A percentile compares a stretch with the other conserved stretches of the same genome.
Evolutionary conservation across 1,140 invertebrate genomes (phyloP).

Genomic region (Heliothis subflexa): DNA sequence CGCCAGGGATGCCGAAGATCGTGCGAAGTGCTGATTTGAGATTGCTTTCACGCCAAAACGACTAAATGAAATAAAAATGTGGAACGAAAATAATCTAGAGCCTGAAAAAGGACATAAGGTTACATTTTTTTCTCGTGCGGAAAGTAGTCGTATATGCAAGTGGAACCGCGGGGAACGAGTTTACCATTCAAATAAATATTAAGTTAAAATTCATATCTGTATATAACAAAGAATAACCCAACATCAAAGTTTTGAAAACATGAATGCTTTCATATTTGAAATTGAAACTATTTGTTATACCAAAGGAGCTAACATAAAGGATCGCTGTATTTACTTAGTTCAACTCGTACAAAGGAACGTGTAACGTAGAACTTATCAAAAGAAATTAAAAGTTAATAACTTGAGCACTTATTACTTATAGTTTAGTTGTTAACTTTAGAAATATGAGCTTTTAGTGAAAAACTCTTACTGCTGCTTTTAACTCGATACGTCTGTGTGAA

Average conservation of each 20-base stretch:
- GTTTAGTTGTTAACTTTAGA: constrained; percentile 2
- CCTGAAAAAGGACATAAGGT: no score
- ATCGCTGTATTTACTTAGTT: not conserved
- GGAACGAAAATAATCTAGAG: no score
- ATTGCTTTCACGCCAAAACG: no score
- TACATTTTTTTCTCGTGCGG: no score
- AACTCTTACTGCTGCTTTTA: not conserved
- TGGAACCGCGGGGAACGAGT: no score
- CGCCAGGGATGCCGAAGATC: no score
- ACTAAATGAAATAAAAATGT: no score
- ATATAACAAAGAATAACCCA: not conserved
- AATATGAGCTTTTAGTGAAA: not conserved
- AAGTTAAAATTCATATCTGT: no score
- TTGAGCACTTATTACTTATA: not conserved
- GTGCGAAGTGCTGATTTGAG: no score
- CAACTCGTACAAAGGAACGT: constrained; percentile 2
- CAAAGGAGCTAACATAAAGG: constrained; percentile 21
- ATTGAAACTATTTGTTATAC: constrained; percentile 10
- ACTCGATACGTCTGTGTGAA: no score
- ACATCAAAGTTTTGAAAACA: not conserved
- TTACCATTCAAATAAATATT: no score
- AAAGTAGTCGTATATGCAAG: no score
- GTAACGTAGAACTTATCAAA: constrained; percentile 1
- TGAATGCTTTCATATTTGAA: not conserved
- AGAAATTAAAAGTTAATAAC: constrained; percentile 16